These are phyloP conservation scores for Arothron firmamentum DNA, from an alignment of 2,113 vertebrate genomes.

Conservation along the genomic window DNA sequence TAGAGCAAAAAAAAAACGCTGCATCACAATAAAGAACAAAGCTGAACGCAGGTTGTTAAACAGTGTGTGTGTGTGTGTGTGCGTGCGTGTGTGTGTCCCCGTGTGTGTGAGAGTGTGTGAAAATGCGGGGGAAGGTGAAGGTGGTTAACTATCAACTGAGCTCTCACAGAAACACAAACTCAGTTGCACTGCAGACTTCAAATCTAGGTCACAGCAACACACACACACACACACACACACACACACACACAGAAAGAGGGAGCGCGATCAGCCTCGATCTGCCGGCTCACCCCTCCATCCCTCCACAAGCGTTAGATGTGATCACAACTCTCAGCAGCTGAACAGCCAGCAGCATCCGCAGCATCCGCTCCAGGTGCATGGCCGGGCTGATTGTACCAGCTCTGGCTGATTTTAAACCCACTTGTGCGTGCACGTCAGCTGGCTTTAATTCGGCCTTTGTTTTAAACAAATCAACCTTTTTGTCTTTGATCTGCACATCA, in stretches of 20 bases:
- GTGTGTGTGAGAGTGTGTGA: not conserved
- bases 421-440: too few species aligned
- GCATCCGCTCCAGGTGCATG: too few species aligned
- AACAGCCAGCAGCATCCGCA: not conserved
- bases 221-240: slow-evolving; percentile 20
- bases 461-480: too few species aligned
- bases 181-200: slow-evolving; percentile 46
- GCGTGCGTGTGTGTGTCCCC: not conserved
- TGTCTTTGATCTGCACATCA: too few species aligned
- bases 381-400: too few species aligned
- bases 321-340: too few species aligned
- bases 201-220: slow-evolving; percentile 57
- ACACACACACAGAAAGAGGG: slow-evolving; percentile 9
- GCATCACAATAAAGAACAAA: too few species aligned
- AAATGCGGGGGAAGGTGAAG: slow-evolving; percentile 27
- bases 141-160: slow-evolving; percentile 55
- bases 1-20: not conserved
- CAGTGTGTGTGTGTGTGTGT: not conserved
- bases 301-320: not conserved
- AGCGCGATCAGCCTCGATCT: slow-evolving; percentile 41
- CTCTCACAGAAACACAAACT: slow-evolving; percentile 26
- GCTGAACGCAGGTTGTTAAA: not conserved
- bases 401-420: too few species aligned
- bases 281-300: slow-evolving; percentile 20
- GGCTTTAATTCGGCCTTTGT: too few species aligned